Base-by-base conservation (phyloP, 2,888 invertebrate genomes). In the Harpagoxenus sublaevis region DNA sequence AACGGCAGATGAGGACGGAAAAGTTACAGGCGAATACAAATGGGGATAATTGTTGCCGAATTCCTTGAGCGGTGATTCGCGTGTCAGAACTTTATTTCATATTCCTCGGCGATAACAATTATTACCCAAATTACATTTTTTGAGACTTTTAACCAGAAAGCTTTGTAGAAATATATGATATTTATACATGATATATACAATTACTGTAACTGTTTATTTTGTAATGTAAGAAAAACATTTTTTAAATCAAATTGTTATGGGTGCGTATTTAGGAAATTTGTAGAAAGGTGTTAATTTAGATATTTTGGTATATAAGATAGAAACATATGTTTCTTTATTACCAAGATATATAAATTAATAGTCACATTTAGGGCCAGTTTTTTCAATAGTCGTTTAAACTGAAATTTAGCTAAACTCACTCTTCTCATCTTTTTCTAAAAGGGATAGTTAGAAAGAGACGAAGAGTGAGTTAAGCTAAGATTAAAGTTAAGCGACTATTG, bases 21-120 rank as follows among this genome's bases (percentile, higher is more conserved):
- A 87, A 89, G 89, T 89, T 89, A 86, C 81, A 70, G 86, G 83
- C 73, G 86, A 88, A 71, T 68, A 42, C 51, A 83, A 88, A 75
- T 70, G 83, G 84, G 39, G 84, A 86, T 90, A 89, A 90, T 89
- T 87, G 85, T 86, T 89, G 85, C 81, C 83, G 71, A 89, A 87
- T 89, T 87, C 66, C 84, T 48, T 10, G 18, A 83, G 73, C 77
- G 84, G 83, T 87, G 42, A 42, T 83, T 89, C 83, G 86, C 84
- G 81, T 81, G 78, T 82, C 65, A 83, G 83, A 87, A 77, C 84
- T 68, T 57, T 45, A 55, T 71, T 82, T 55, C 12, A 10, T 57
- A 18, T 71, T 31, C 45, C 18, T 70, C 35, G 3, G 2, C 45
- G 5, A 35, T 45, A 45, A 23, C n/a, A 15, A 70, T 79, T 79